Base-by-base conservation (phyloP, 2,113 vertebrate genomes). In the Protomyctophum bolini region DNA sequence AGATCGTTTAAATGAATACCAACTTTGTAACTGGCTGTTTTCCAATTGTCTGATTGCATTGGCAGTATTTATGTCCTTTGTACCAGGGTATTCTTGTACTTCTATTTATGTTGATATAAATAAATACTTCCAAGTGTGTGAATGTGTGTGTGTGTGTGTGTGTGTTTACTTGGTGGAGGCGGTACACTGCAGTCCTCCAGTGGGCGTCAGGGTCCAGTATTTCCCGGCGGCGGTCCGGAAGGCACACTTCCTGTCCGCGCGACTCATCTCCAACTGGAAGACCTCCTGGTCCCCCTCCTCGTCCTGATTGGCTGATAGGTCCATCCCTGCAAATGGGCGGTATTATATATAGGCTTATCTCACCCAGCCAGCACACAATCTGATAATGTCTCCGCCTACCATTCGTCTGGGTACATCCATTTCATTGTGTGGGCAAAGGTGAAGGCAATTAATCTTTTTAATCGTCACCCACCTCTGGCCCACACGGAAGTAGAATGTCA, bases 211-310 rank as follows among this genome's bases (percentile, higher is more conserved):
- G 7, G 93, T 96, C 98, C 98, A 99, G 92, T 98, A 99, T 85
- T 98, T 98, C 63, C 98, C 97, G 11, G 94, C 92, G 87, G 95
- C 94, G 48, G 97, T 96, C 50, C 95, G 92, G 91, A 99, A 98
- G 68, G 96, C 94, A 72, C 96, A 98, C 90, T 97, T 98, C 81
- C 94, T 95, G 81, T 96, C 97, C 70, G 96, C 96, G 0, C 93
- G 94, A 82, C 95, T 96, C 59, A 98, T 96, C 92, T 99, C 98
- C 88, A 99, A 73, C 84, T 99, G 98, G 90, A 97, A 99, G 60
- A 97, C 97, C 90, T 99, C 98, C 83, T 97, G 97, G 88, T 99
- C 97, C 0, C 95, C 94, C 73, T 98, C 97, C 59, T 98, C 97
- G 0, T 97, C 95, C 90, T 99, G 98, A 91, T 99, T 98, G 84